Percentiles rank a stretch among this genome's conserved stretches.
phyloP scores from a whole-genome alignment of 2,797 vertebrate species.

The Austrolebias charrua region DNA sequence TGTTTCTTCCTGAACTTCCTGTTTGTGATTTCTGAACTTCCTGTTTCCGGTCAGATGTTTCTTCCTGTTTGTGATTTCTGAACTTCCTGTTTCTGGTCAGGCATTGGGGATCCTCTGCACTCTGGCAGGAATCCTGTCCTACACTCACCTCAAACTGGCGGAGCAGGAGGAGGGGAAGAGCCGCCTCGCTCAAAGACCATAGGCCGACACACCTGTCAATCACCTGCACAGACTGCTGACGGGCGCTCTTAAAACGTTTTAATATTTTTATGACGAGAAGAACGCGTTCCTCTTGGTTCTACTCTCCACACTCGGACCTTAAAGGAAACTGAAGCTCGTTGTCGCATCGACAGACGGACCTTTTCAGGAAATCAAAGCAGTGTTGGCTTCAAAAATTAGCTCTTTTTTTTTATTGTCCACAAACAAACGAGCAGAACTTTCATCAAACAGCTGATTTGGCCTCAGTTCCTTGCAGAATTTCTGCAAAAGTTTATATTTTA shows the following conservation, averaged over 20 bases:
- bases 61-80: not conserved
- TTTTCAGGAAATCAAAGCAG: not conserved
- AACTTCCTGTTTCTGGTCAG: conserved; percentile 34
- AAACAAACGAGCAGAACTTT: not conserved
- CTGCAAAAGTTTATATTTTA: not conserved
- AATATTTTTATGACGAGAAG: conserved; percentile 33
- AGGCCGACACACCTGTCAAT: conserved; percentile 33
- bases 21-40: no score
- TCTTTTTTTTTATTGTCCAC: not conserved
- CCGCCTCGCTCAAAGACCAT: conserved; percentile 88
- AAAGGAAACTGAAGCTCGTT: conserved; percentile 12
- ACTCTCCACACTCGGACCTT: not conserved
- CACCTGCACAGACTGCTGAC: not conserved
- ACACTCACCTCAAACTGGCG: conserved; percentile 93
- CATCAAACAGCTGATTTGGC: not conserved
- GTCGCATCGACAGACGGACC: not conserved
- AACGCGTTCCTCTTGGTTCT: not conserved
- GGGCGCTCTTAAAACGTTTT: conserved; percentile 20
- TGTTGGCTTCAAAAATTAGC: not conserved
- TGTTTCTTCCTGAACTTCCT: no score
- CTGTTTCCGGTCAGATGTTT: no score
- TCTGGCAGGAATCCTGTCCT: conserved; percentile 89
- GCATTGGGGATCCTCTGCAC: conserved; percentile 93
- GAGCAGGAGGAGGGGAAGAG: conserved; percentile 91
- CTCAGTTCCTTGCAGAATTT: not conserved